A percentile compares a stretch with the other conserved stretches of the same genome.
Conservation (phyloP, 2,888 invertebrate species). For the Stenchaetothrips biformis region DNA sequence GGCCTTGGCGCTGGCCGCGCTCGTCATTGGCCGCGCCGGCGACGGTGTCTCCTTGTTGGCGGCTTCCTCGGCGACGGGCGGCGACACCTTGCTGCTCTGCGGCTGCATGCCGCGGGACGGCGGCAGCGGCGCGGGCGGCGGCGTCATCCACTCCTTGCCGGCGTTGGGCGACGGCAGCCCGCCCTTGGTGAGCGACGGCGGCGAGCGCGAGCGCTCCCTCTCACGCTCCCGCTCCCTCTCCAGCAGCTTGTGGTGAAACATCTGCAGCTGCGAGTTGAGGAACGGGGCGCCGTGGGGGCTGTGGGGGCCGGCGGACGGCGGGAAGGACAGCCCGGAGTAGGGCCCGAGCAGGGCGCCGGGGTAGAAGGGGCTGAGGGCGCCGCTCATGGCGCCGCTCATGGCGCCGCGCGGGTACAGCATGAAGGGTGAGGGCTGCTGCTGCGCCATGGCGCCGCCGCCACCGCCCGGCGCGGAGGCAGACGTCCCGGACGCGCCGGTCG, state of each 20-base stretch:
- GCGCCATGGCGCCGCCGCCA: constrained; percentile 41
- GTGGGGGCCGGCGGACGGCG: not conserved
- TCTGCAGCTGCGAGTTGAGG: constrained; percentile 59
- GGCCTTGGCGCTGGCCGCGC: constrained; percentile 39
- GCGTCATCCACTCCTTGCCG: constrained; percentile 20
- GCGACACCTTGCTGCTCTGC: constrained; percentile 55
- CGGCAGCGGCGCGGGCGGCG: constrained; percentile 26
- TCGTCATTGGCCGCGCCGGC: constrained; percentile 56
- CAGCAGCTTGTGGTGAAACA: constrained; percentile 51
- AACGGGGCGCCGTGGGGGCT: constrained; percentile 48
- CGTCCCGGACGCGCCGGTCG: constrained; percentile 51
- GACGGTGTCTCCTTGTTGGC: constrained; percentile 59
- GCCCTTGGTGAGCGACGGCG: constrained; percentile 1
- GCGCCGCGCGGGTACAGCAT: constrained; percentile 56
- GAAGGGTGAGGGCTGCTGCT: constrained; percentile 48
- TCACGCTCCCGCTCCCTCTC: constrained; percentile 33
- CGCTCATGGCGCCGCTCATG: too few species aligned
- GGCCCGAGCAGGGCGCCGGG: not conserved
- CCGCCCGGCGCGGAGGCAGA: constrained; percentile 29
- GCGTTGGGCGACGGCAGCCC: constrained; percentile 33
- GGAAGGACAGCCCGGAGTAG: constrained; percentile 7
- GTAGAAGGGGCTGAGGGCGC: not conserved
- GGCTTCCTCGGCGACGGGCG: constrained; percentile 63
- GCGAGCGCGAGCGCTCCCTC: constrained; percentile 38
- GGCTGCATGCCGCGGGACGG: constrained; percentile 3